Evolutionary conservation across 2,888 invertebrate genomes (phyloP).

Genomic region (Meganola albula): DNA sequence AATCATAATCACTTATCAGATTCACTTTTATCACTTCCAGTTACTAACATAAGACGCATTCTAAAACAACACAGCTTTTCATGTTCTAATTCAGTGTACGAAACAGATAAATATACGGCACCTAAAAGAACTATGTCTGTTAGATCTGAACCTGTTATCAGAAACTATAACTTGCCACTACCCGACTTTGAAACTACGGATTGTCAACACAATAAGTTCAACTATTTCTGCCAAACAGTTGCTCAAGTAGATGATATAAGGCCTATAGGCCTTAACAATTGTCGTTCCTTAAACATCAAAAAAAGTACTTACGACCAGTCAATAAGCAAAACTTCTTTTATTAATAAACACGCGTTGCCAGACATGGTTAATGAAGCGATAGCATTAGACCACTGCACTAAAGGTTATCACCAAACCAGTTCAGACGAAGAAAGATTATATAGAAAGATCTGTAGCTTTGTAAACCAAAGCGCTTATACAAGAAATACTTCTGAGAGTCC

Average conservation of each 20-base stretch:
- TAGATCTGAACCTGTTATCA: conserved; percentile 60
- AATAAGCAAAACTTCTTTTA: conserved; percentile 38
- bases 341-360: conserved; percentile 65
- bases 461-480: conserved; percentile 43
- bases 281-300: conserved; percentile 40
- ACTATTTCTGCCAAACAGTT: conserved; percentile 48
- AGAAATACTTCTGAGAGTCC: conserved; percentile 53
- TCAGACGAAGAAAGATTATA: conserved; percentile 65
- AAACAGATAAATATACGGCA: conserved; percentile 40
- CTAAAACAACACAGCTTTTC: conserved; percentile 63
- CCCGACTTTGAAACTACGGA: conserved; percentile 52
- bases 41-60: conserved; percentile 38
- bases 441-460: conserved; percentile 21
- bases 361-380: conserved; percentile 83
- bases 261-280: conserved; percentile 47
- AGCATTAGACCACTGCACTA: conserved; percentile 69
- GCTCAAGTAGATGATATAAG: conserved; percentile 49
- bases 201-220: conserved; percentile 36
- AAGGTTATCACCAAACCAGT: conserved; percentile 58
- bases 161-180: conserved; percentile 62
- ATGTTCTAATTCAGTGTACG: conserved; percentile 39
- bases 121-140: conserved; percentile 58
- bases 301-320: conserved; percentile 39
- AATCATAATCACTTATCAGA: conserved; percentile 45
- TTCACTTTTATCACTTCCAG: conserved; percentile 56